A percentile compares a stretch with the other conserved stretches of the same genome.
Evolutionary conservation across 2,113 vertebrate species (phyloP).

Genomic region (Puffinus mauretanicus): DNA sequence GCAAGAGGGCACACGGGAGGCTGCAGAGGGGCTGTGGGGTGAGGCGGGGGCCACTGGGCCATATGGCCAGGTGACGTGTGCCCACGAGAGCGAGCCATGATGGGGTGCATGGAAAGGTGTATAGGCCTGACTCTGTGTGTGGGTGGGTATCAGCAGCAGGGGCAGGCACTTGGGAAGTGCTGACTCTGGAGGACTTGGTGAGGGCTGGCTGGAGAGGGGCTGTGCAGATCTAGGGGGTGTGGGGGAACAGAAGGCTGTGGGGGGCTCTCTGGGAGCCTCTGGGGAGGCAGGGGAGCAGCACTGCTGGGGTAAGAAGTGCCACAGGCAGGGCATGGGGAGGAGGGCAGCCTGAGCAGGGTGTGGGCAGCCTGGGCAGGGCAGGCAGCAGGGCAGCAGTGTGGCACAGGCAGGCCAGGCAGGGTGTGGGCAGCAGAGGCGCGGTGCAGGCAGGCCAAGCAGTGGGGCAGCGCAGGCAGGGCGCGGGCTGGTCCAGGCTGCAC

Average conservation of each 20-base stretch:
- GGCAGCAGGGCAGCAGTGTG: not conserved
- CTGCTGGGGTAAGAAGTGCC: not conserved
- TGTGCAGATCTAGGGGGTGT: not conserved
- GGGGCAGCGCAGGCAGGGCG: not conserved
- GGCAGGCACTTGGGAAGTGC: not conserved
- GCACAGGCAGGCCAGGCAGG: not conserved
- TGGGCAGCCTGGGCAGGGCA: not conserved
- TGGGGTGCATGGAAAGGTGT: not conserved
- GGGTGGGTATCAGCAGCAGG: not conserved
- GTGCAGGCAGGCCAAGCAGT: not conserved
- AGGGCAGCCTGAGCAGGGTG: too few species aligned
- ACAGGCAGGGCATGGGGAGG: not conserved
- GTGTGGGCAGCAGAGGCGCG: not conserved
- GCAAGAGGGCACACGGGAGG: not conserved
- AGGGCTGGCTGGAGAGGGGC: not conserved
- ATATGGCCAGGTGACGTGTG: not conserved
- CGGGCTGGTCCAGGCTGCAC: not conserved
- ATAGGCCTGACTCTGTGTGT: not conserved
- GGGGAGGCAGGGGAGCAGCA: not conserved
- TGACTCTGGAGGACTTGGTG: not conserved
- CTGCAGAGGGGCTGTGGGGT: not conserved
- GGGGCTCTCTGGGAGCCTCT: not conserved
- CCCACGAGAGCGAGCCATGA: rapidly evolving
- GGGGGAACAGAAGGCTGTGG: not conserved
- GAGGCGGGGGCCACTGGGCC: not conserved